Evolutionary conservation across 2,888 invertebrate genomes (phyloP).

Genomic region (Laspeyria flexula): DNA sequence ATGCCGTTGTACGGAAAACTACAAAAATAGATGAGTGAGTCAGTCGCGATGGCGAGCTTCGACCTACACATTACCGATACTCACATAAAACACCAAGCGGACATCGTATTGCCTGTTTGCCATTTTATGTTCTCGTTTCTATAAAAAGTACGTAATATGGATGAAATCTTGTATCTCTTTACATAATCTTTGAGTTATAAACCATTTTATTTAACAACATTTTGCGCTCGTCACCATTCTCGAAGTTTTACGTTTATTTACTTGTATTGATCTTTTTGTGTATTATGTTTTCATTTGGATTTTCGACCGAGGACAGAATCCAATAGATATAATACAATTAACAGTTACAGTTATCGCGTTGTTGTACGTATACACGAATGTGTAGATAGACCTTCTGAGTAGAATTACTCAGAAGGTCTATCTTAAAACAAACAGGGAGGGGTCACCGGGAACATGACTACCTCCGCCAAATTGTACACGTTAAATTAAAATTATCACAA

Average conservation of each 20-base stretch:
- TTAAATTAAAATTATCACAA: too few species aligned
- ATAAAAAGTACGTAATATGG: constrained; percentile 37
- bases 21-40: constrained; percentile 55
- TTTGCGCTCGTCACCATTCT: constrained; percentile 23
- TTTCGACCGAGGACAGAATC: too few species aligned
- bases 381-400: too few species aligned
- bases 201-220: constrained; percentile 12
- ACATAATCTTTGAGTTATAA: constrained; percentile 28
- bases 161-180: constrained; percentile 28
- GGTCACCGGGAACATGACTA: too few species aligned
- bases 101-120: constrained; percentile 45
- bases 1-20: constrained; percentile 34
- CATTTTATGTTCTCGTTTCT: constrained; percentile 42
- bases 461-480: too few species aligned
- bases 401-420: too few species aligned
- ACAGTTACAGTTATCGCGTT: too few species aligned
- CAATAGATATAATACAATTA: too few species aligned
- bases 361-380: too few species aligned
- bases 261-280: constrained; percentile 6
- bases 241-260: constrained; percentile 10
- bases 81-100: constrained; percentile 42
- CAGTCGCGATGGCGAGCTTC: constrained; percentile 39
- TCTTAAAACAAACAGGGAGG: too few species aligned
- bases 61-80: constrained; percentile 44
- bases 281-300: constrained; percentile 14